phyloP scores from a whole-genome alignment of 2,888 invertebrate genomes.

The Caradrina clavipalpis region DNA sequence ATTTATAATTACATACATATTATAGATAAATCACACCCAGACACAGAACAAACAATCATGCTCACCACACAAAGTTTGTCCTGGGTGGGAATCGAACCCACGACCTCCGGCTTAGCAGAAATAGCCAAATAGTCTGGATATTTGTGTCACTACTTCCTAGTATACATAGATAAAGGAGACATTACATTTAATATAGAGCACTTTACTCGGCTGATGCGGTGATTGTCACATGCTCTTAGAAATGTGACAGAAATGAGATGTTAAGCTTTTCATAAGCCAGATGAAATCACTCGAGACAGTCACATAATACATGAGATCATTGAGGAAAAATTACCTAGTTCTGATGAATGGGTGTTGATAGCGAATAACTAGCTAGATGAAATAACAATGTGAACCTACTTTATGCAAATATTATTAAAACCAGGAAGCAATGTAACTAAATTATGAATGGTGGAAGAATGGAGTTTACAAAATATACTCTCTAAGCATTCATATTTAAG shows the following conservation, averaged over 20 bases:
- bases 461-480: constrained; percentile 10
- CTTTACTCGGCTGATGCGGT: constrained; percentile 18
- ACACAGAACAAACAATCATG: no score
- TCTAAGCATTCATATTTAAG: constrained; percentile 7
- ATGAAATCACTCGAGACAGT: constrained; percentile 11
- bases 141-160: constrained; percentile 47
- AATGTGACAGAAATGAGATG: constrained; percentile 24
- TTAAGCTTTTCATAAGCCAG: not conserved
- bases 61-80: no score
- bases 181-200: constrained; percentile 36
- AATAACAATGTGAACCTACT: not conserved
- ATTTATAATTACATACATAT: no score
- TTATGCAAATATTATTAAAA: constrained; percentile 5
- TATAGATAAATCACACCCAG: no score
- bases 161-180: constrained; percentile 4
- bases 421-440: not conserved
- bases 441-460: not conserved
- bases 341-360: not conserved
- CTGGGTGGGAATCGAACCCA: no score
- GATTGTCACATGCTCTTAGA: constrained; percentile 8
- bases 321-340: not conserved
- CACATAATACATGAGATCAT: not conserved
- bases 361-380: not conserved
- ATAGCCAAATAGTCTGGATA: no score
- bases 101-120: no score